These are phyloP conservation scores for Paracentrotus lividus DNA, from an alignment of 53 echinoderm and acorn worm species.

Conservation along the genomic window DNA sequence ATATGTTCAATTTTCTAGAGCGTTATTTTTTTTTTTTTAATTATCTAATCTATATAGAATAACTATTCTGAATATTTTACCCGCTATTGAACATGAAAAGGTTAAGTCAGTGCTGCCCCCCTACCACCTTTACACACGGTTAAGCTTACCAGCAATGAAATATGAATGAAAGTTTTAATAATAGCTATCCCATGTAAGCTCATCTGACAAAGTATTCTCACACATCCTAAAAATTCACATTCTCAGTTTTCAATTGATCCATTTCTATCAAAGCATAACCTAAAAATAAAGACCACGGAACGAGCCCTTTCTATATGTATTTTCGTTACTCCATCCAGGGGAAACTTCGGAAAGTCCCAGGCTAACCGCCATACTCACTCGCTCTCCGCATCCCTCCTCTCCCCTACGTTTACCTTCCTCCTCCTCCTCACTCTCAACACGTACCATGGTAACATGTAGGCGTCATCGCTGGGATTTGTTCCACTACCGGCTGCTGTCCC, in stretches of 20 bases:
- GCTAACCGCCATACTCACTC: slow-evolving; percentile 77
- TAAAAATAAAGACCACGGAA: not conserved
- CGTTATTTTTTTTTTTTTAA: too few relatives aligned
- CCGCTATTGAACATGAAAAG: too few relatives aligned
- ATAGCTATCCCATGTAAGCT: too few relatives aligned
- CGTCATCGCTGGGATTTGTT: slow-evolving; percentile 78
- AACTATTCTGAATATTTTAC: too few relatives aligned
- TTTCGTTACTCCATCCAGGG: slow-evolving; percentile 58
- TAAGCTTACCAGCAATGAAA: too few relatives aligned
- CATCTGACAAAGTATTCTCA: too few relatives aligned
- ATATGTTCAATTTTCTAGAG: too few relatives aligned
- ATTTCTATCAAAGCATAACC: not conserved
- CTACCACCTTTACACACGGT: too few relatives aligned
- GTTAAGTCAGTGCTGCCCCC: too few relatives aligned
- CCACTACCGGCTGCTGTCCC: slow-evolving; percentile 81
- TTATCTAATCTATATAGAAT: too few relatives aligned
- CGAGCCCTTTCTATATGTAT: not conserved
- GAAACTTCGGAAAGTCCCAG: slow-evolving; percentile 73
- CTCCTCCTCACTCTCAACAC: slow-evolving; percentile 72
- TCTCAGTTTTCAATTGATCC: not conserved
- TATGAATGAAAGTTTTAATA: too few relatives aligned
- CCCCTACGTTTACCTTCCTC: slow-evolving; percentile 78
- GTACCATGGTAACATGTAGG: slow-evolving; percentile 72
- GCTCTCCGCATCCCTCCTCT: slow-evolving; percentile 77
- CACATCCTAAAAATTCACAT: too few relatives aligned